Percentiles rank a stretch among this genome's conserved stretches.
Evolutionary conservation across 2,888 invertebrate species (phyloP).

Genomic region (Cloeon dipterum): DNA sequence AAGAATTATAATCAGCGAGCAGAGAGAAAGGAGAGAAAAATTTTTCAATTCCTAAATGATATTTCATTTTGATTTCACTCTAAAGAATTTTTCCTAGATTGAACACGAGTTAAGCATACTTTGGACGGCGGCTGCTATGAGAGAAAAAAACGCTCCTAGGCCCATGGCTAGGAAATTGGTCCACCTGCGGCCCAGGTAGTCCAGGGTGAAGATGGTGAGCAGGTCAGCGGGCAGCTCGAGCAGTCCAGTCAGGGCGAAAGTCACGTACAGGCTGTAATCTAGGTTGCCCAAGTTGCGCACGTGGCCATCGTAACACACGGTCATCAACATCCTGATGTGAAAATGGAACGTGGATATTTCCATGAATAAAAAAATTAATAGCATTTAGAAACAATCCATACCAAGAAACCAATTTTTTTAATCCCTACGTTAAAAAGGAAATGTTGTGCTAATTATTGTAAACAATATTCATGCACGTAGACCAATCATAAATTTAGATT

Average conservation of each 20-base stretch:
- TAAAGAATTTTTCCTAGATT: too few species aligned
- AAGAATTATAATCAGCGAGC: neutral
- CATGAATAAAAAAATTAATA: neutral
- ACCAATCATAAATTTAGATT: too few species aligned
- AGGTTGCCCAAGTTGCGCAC: constrained; percentile 11
- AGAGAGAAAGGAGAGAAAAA: too few species aligned
- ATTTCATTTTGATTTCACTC: too few species aligned
- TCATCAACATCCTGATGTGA: constrained; percentile 27
- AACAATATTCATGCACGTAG: neutral
- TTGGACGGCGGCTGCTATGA: constrained; percentile 12
- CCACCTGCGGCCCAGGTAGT: constrained; percentile 13
- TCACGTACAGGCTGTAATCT: constrained; percentile 7
- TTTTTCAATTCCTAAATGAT: too few species aligned
- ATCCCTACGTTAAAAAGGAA: neutral
- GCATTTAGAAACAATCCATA: neutral
- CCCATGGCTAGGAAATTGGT: constrained; percentile 10
- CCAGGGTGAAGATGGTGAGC: constrained; percentile 12
- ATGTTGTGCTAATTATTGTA: neutral
- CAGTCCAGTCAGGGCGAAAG: constrained; percentile 7
- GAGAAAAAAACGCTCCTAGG: constrained; percentile 10
- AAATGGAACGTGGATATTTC: neutral
- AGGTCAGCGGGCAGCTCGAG: constrained; percentile 13
- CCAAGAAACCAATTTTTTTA: too few species aligned
- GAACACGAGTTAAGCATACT: neutral
- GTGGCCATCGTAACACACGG: constrained; percentile 28